phyloP scores from a whole-genome alignment of 2,113 vertebrate genomes.

The Pelobates fuscus region DNA sequence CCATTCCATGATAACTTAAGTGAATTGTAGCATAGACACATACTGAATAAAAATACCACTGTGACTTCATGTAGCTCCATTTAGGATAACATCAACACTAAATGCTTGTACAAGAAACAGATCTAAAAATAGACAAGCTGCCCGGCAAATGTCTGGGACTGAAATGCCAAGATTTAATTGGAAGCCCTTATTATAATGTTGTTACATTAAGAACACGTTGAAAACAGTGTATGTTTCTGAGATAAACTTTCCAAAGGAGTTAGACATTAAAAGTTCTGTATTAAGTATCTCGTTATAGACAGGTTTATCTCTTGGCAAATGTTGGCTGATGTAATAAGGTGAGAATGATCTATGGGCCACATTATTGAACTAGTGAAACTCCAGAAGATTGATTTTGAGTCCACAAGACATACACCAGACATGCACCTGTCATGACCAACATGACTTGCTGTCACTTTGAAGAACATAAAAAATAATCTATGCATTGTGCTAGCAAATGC shows the following conservation, averaged over 20 bases:
- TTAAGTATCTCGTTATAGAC: conserved; percentile 56
- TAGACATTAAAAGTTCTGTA: conserved; percentile 48
- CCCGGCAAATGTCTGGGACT: conserved; percentile 72
- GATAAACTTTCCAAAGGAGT: not conserved
- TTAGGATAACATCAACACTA: conserved; percentile 76
- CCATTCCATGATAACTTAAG: conserved; percentile 61
- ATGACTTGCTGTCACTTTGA: too few species aligned
- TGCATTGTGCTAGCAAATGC: too few species aligned
- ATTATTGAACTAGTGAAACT: too few species aligned
- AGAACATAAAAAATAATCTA: too few species aligned
- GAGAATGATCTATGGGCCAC: conserved; percentile 2
- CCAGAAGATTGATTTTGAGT: too few species aligned
- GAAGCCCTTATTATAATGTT: conserved; percentile 71
- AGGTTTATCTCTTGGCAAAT: conserved; percentile 42
- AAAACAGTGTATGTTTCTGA: conserved; percentile 50
- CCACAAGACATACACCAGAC: too few species aligned
- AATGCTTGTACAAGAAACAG: conserved; percentile 76
- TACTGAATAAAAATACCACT: conserved; percentile 76
- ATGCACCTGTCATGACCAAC: too few species aligned
- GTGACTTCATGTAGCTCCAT: conserved; percentile 75
- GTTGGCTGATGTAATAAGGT: not conserved
- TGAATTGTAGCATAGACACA: conserved; percentile 74
- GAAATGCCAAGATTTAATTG: conserved; percentile 74
- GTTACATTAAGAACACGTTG: conserved; percentile 58
- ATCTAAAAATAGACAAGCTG: conserved; percentile 79